Evolutionary conservation across 1,140 invertebrate species (phyloP).

Genomic region (Drosophila prosaltans): DNA sequence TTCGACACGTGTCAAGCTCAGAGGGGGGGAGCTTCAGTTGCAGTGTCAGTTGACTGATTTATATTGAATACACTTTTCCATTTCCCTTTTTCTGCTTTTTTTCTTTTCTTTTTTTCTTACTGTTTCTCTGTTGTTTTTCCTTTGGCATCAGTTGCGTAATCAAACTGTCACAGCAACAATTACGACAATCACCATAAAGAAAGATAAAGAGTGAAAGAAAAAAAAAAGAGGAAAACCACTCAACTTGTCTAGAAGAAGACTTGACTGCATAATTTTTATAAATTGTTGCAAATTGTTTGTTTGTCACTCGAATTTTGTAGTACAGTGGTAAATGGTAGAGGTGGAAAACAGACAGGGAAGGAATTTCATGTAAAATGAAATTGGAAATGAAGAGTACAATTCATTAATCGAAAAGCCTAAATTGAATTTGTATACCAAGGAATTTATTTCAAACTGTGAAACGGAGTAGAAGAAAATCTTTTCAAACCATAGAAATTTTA

Average conservation of each 20-base stretch:
- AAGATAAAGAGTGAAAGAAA: neutral
- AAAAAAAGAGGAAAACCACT: slow-evolving; percentile 8
- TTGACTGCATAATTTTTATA: slow-evolving; percentile 67
- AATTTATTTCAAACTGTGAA: no score
- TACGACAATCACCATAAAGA: slow-evolving; percentile 58
- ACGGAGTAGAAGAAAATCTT: no score
- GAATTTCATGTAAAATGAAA: no score
- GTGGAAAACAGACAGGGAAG: neutral
- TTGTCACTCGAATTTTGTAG: slow-evolving; percentile 22
- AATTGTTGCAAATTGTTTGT: slow-evolving; percentile 74
- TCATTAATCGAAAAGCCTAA: no score
- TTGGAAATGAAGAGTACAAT: no score
- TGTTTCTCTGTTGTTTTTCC: neutral
- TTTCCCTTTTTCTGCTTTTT: slow-evolving; percentile 34
- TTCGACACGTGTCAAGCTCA: slow-evolving; percentile 60
- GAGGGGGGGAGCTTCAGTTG: neutral
- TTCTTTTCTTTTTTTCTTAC: neutral
- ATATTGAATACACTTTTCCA: slow-evolving; percentile 41
- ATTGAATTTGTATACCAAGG: no score
- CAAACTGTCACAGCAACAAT: slow-evolving; percentile 69
- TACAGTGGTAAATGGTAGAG: neutral
- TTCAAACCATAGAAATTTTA: no score
- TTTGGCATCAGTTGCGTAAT: slow-evolving; percentile 62
- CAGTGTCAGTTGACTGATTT: slow-evolving; percentile 44
- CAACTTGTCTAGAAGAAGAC: slow-evolving; percentile 27